phyloP scores from a whole-genome alignment of 2,797 vertebrate genomes.

The Astyanax mexicanus region DNA sequence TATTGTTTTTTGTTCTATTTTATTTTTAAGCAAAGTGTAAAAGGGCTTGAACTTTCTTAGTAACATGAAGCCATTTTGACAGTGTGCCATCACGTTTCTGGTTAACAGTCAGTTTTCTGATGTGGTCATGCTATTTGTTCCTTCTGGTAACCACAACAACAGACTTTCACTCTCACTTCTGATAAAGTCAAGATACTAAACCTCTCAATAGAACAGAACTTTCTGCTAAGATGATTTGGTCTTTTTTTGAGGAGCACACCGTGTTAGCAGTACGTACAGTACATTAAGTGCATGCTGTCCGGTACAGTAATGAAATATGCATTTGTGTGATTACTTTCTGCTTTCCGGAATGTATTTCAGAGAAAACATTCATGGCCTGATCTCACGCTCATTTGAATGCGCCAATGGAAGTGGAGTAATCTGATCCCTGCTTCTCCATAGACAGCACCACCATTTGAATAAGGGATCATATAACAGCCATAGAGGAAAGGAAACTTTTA shows the following conservation, averaged over 20 bases:
- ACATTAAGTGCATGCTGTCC: neutral
- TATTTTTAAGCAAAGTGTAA: neutral
- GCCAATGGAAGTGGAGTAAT: constrained; percentile 30
- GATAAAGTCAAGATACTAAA: too few species aligned
- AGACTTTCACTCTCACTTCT: neutral
- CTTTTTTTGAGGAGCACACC: too few species aligned
- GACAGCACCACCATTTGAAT: constrained; percentile 10
- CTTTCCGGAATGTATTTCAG: constrained; percentile 24
- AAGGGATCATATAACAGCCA: neutral
- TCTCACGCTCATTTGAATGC: neutral
- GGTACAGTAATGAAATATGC: neutral
- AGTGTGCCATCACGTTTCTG: neutral
- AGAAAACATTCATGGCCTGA: constrained; percentile 33
- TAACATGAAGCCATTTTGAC: neutral
- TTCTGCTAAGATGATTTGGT: too few species aligned
- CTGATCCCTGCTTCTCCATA: constrained; percentile 17
- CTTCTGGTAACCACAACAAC: neutral
- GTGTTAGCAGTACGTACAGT: neutral
- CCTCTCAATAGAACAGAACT: too few species aligned
- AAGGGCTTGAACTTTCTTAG: neutral
- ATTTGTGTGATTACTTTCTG: neutral
- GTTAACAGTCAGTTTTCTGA: neutral
- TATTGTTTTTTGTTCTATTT: too few species aligned
- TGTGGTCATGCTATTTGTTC: neutral
- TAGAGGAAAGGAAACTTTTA: too few species aligned